Base-by-base conservation (phyloP, 2,113 vertebrate species). In the Pteropus alecto region DNA sequence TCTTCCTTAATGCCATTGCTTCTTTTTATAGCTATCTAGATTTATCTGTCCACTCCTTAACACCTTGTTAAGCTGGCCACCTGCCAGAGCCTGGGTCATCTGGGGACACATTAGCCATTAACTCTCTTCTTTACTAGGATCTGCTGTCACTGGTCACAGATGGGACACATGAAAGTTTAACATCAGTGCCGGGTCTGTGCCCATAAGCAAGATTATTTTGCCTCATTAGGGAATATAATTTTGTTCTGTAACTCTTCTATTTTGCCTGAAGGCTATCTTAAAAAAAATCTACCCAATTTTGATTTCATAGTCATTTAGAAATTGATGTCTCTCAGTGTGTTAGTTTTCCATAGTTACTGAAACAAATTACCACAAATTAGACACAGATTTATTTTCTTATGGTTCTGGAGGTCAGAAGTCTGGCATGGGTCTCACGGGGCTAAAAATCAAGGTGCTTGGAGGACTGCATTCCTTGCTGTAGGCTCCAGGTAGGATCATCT, bases 1-100 rank as follows among this genome's bases (percentile, higher is more conserved):
- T 41, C 85, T 86, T 97, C 51, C 46, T 79, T 22, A 9, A 14
- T 61, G 76, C 12, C 76, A n/a, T 22, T 56, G 8, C 63, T 58
- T 83, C 51, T 61, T 84, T 94, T 95, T 84, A 87, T 70, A 92
- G 63, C 41, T 83, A 21, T 79, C 74, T 77, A 79, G 63, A 91
- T 88, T 93, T 88, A 56, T 67, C 67, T 73, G 68, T 38, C 41
- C 77, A 61, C n/a, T 90, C 65, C 30, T 73, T 77, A 81, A 82
- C 41, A 88, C 82, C 67, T 97, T 10, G 14, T 77, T 94, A 90
- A 82, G 18, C 2, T 96, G 89, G 84, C 63, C 51, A 87, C 86
- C 82, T 93, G 85, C 85, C 76, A 84, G n/a, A 35, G 9, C 63
- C 77, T 91, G 86, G 58, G 77, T 94, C 86, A 91, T 76, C 60